Conservation (phyloP, 1,140 invertebrate genomes). For the Tetramorium alpestre region DNA sequence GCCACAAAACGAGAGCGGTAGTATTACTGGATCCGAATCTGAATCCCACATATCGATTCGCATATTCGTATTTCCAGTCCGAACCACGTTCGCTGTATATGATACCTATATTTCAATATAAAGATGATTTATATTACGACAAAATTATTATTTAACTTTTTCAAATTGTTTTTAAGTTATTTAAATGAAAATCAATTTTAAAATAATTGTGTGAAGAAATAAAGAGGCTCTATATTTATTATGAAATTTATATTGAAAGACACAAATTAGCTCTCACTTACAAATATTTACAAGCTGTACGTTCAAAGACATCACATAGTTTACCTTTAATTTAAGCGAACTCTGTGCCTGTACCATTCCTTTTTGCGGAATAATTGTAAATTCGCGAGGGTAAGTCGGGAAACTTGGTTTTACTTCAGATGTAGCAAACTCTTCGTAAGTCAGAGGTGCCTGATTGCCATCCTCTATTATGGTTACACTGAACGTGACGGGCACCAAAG, state of each 20-base stretch:
- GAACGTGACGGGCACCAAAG: slow-evolving; percentile 76
- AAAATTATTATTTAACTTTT: background rate
- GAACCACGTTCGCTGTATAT: slow-evolving; percentile 75
- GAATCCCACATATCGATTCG: slow-evolving; percentile 75
- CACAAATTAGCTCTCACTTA: background rate
- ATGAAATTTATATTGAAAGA: background rate
- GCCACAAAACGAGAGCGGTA: slow-evolving; percentile 74
- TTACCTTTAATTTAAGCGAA: slow-evolving; percentile 75
- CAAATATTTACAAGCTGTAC: background rate
- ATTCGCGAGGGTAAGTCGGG: slow-evolving; percentile 78
- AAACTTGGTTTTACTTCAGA: slow-evolving; percentile 70
- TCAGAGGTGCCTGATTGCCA: slow-evolving; percentile 75
- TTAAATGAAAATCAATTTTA: background rate
- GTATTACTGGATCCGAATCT: slow-evolving; percentile 69
- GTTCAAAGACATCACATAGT: background rate
- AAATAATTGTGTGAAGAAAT: background rate
- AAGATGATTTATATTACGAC: background rate
- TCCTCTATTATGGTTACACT: slow-evolving; percentile 75
- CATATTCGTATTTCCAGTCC: slow-evolving; percentile 62
- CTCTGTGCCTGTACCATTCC: slow-evolving; percentile 72
- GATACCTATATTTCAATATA: slow-evolving; percentile 65
- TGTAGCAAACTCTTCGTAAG: slow-evolving; percentile 73
- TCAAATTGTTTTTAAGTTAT: background rate
- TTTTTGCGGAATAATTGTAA: slow-evolving; percentile 71
- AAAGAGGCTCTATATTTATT: background rate